Evolutionary conservation across 2,113 vertebrate species (phyloP).

Genomic region (Epinephelus moara): DNA sequence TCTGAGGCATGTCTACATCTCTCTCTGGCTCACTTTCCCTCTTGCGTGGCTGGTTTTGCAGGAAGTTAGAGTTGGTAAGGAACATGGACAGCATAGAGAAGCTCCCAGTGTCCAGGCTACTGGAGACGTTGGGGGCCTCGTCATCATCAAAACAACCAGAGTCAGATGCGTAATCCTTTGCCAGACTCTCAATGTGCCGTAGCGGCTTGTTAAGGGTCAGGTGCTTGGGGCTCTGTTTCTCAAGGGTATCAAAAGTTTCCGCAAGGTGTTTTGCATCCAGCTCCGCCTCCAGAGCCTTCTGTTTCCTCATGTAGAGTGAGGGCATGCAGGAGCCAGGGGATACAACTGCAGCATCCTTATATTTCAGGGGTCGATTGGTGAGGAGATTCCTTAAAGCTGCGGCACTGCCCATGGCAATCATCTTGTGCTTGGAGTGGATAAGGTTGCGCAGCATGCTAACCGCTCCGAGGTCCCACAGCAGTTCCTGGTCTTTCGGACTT

Average conservation of each 20-base stretch:
- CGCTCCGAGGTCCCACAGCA: conserved; percentile 96
- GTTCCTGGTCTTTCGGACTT: conserved; percentile 94
- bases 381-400: conserved; percentile 96
- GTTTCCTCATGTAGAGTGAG: conserved; percentile 96
- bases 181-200: conserved; percentile 93
- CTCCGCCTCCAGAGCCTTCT: conserved; percentile 96
- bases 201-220: conserved; percentile 87
- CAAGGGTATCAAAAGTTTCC: conserved; percentile 92
- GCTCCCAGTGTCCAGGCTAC: conserved; percentile 87
- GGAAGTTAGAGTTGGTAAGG: conserved; percentile 90
- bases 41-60: conserved; percentile 90
- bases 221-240: conserved; percentile 91
- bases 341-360: conserved; percentile 90
- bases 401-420: conserved; percentile 99
- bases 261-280: conserved; percentile 93
- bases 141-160: conserved; percentile 98
- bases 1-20: conserved; percentile 76
- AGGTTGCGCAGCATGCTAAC: conserved; percentile 98
- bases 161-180: conserved; percentile 96
- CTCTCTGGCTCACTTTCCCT: conserved; percentile 87
- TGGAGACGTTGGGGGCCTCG: conserved; percentile 91
- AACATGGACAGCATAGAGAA: conserved; percentile 93
- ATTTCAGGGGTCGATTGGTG: conserved; percentile 93
- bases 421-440: conserved; percentile 99
- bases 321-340: conserved; percentile 95